Conservation (phyloP, 2,888 invertebrate species). For the Dynastes grantii region DNA sequence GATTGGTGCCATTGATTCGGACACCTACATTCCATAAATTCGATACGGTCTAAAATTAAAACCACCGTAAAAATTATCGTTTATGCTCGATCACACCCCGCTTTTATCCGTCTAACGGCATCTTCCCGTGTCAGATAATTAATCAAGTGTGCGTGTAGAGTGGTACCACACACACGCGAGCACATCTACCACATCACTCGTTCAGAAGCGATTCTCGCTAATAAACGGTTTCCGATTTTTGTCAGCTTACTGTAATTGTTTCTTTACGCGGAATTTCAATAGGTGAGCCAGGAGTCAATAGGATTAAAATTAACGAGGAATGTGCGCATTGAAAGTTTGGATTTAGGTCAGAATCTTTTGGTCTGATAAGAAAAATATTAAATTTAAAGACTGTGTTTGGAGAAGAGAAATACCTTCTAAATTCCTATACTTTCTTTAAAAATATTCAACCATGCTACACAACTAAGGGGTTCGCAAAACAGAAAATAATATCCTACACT, state of each 20-base stretch:
- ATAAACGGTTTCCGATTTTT: slow-evolving; percentile 37
- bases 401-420: not conserved
- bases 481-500: not conserved
- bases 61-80: slow-evolving; percentile 42
- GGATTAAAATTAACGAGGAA: not conserved
- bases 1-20: not conserved
- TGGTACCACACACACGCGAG: not conserved
- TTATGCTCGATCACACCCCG: slow-evolving; percentile 30
- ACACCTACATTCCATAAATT: slow-evolving; percentile 38
- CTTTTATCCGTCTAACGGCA: slow-evolving; percentile 29
- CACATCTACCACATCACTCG: not conserved
- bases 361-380: not conserved
- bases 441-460: not conserved
- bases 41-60: slow-evolving; percentile 37
- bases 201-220: slow-evolving; percentile 30
- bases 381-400: not conserved
- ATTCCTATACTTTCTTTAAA: not conserved
- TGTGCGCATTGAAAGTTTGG: not conserved
- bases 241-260: slow-evolving; percentile 1
- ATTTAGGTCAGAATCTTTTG: not conserved
- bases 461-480: not conserved
- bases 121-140: slow-evolving; percentile 32
- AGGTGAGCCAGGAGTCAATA: not conserved
- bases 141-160: slow-evolving; percentile 17
- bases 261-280: not conserved